A percentile compares a stretch with the other conserved stretches of the same genome.
phyloP scores from a whole-genome alignment of 2,113 vertebrate genomes.

The Lamprologus speciosus region DNA sequence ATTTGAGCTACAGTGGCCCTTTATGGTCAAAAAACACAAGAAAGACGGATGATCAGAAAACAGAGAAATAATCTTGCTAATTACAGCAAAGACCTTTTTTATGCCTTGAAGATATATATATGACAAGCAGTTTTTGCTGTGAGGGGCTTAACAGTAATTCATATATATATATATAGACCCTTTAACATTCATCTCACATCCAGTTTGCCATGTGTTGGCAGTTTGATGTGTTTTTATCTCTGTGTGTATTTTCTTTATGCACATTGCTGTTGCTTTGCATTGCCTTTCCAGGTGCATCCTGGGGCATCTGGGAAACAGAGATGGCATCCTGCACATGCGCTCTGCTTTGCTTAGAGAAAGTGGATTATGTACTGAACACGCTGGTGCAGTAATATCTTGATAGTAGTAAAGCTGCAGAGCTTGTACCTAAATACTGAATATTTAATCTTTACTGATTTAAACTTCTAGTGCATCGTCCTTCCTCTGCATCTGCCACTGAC shows the following conservation, averaged over 20 bases:
- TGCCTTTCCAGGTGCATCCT: neutral
- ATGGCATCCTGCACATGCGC: neutral
- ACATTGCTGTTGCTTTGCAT: neutral
- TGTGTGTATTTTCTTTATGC: neutral
- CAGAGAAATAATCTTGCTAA: neutral
- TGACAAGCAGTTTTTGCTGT: neutral
- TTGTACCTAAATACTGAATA: neutral
- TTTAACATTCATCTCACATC: conserved; percentile 52
- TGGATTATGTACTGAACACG: neutral
- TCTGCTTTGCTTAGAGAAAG: neutral
- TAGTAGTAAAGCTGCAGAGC: neutral
- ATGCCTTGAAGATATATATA: neutral
- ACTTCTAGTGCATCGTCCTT: neutral
- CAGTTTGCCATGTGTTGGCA: neutral
- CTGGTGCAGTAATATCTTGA: neutral
- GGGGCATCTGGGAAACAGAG: neutral
- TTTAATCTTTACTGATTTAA: neutral
- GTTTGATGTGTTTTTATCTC: neutral
- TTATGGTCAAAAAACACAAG: neutral
- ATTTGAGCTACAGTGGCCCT: neutral
- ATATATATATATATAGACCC: neutral
- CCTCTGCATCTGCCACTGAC: neutral
- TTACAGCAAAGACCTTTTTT: neutral
- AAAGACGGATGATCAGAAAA: neutral
- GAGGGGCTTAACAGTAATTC: neutral